These are phyloP conservation scores for Eubasilissa regina DNA, from an alignment of 1,140 invertebrate genomes.

Conservation along the genomic window DNA sequence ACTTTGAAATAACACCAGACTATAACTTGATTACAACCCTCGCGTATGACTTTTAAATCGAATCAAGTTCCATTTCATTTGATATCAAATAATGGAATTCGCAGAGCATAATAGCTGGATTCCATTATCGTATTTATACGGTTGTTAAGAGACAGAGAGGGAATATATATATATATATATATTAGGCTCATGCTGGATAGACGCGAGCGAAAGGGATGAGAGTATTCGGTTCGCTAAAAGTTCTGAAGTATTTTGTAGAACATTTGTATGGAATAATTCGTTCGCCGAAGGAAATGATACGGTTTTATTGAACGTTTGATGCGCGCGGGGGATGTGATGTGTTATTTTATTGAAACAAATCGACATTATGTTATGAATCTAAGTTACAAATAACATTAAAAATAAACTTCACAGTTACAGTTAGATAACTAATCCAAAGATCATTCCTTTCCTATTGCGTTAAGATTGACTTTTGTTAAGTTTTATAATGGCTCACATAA, in stretches of 20 bases:
- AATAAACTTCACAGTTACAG: no score
- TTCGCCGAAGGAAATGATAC: constrained; percentile 41
- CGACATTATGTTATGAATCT: constrained; percentile 39
- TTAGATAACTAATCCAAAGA: no score
- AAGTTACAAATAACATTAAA: no score
- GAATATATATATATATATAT: constrained; percentile 19
- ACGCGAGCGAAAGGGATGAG: constrained; percentile 10
- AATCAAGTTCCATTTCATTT: constrained; percentile 57
- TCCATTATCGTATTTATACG: constrained; percentile 57
- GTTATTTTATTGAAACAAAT: constrained; percentile 51
- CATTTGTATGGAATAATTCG: constrained; percentile 44
- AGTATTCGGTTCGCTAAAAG: not conserved
- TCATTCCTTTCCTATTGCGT: no score
- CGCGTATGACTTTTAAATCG: constrained; percentile 59
- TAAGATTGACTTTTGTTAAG: no score
- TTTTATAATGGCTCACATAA: no score
- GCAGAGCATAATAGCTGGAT: constrained; percentile 55
- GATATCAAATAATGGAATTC: constrained; percentile 49
- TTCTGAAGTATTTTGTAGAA: constrained; percentile 28
- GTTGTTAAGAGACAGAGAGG: constrained; percentile 36
- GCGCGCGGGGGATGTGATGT: constrained; percentile 28
- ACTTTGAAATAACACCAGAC: constrained; percentile 41
- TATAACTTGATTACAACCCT: constrained; percentile 47
- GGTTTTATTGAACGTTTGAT: constrained; percentile 36
- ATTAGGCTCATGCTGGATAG: not conserved